Percentiles rank a stretch among this genome's conserved stretches.
Conservation (phyloP, 2,113 vertebrate species). For the Apistogramma diplotaenia region DNA sequence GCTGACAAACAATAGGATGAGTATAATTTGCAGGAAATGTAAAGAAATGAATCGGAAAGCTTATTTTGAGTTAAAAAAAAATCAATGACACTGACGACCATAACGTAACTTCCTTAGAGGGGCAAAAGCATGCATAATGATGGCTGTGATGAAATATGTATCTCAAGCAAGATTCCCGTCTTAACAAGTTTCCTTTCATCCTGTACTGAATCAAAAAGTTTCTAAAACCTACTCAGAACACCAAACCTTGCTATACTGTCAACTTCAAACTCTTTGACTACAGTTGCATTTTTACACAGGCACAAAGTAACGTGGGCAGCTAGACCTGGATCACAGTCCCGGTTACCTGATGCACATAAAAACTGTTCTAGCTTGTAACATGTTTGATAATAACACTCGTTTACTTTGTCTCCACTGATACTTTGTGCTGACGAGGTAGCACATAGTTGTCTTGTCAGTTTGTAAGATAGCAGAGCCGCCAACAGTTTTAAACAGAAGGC, state of each 20-base stretch:
- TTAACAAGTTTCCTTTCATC: slow-evolving; percentile 7
- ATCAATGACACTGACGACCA: background rate
- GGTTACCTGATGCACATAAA: background rate
- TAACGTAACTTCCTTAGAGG: background rate
- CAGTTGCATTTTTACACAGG: background rate
- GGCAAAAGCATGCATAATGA: background rate
- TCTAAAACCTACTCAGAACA: background rate
- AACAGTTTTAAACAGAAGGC: background rate
- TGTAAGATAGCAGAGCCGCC: background rate
- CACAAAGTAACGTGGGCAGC: background rate
- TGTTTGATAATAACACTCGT: background rate
- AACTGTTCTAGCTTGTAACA: background rate
- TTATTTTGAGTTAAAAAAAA: background rate
- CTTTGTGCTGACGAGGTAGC: background rate
- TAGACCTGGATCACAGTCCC: background rate
- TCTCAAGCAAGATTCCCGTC: slow-evolving; percentile 23
- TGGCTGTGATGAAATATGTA: slow-evolving; percentile 29
- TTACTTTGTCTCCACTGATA: background rate
- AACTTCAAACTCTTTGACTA: background rate
- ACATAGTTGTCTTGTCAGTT: background rate
- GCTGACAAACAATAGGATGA: background rate
- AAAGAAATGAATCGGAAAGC: background rate
- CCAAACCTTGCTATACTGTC: background rate
- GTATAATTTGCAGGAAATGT: background rate
- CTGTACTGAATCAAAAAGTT: slow-evolving; percentile 7